A percentile compares a stretch with the other conserved stretches of the same genome.
phyloP scores from a whole-genome alignment of 2,797 vertebrate genomes.

The Phrynocephalus guinanensis region DNA sequence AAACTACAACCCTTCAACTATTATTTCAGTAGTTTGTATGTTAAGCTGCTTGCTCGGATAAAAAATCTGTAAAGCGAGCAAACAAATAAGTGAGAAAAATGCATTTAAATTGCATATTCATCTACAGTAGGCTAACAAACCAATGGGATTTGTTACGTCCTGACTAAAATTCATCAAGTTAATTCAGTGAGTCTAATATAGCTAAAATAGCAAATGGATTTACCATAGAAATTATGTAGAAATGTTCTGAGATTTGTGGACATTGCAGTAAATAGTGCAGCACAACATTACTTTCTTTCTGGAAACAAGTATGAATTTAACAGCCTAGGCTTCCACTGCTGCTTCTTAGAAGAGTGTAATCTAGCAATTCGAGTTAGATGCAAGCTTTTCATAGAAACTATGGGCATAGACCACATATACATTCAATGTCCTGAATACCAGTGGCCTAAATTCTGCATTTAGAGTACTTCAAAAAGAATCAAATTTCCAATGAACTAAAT shows the following conservation, averaged over 20 bases:
- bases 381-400: neutral
- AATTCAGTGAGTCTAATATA: too few relatives aligned
- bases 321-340: neutral
- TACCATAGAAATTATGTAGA: neutral
- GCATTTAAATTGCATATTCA: too few relatives aligned
- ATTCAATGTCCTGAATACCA: conserved; percentile 61
- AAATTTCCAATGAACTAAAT: conserved; percentile 2
- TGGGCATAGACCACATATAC: conserved; percentile 1
- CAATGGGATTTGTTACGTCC: too few relatives aligned
- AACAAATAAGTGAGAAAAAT: neutral
- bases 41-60: neutral
- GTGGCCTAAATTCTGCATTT: conserved; percentile 48
- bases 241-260: neutral
- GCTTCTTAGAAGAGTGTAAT: neutral
- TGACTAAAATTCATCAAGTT: too few relatives aligned
- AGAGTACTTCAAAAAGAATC: conserved; percentile 35
- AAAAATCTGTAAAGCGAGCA: neutral
- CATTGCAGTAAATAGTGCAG: neutral
- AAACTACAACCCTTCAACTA: neutral
- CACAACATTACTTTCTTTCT: neutral
- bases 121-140: too few relatives aligned
- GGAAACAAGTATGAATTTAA: neutral
- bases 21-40: neutral
- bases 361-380: neutral
- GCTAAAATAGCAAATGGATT: too few relatives aligned